Conservation (phyloP, 2,888 invertebrate genomes). For the Himalopsyche anomala region DNA sequence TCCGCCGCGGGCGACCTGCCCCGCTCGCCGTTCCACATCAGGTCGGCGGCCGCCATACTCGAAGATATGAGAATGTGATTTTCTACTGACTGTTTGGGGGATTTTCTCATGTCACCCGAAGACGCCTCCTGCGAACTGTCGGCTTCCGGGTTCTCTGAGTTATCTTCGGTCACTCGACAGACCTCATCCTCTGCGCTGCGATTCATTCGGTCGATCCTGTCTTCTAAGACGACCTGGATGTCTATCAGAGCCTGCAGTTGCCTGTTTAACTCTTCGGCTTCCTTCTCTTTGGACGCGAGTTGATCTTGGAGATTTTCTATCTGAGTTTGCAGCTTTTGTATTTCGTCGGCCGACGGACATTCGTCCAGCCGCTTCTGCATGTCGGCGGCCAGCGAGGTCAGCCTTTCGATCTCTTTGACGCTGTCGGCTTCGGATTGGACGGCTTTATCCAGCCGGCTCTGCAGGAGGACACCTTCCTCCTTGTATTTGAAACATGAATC, state of each 20-base stretch:
- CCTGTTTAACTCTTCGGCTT: conserved; percentile 53
- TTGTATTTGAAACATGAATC: conserved; percentile 59
- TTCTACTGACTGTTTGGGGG: conserved; percentile 44
- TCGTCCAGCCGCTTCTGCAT: conserved; percentile 53
- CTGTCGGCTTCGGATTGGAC: conserved; percentile 59
- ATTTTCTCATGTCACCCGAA: conserved; percentile 66
- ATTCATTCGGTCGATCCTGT: conserved; percentile 53
- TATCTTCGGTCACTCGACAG: neutral
- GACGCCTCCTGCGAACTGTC: neutral
- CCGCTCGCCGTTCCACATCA: conserved; percentile 56
- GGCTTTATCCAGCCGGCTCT: conserved; percentile 56
- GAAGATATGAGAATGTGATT: conserved; percentile 60
- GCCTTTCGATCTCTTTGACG: conserved; percentile 57
- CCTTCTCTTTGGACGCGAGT: conserved; percentile 57
- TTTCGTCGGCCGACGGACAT: conserved; percentile 51
- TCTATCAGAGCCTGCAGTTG: conserved; percentile 55
- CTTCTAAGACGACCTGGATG: conserved; percentile 60
- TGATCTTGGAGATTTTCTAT: conserved; percentile 53
- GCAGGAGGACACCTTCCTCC: conserved; percentile 57
- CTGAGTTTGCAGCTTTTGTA: conserved; percentile 46
- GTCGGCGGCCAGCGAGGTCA: conserved; percentile 57
- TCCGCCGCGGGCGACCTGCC: conserved; percentile 65
- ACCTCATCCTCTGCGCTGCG: neutral
- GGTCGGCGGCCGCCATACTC: conserved; percentile 59
- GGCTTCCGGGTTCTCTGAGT: neutral